These are phyloP conservation scores for Loris lydekkerianus DNA, from an alignment of 2,797 vertebrate species.

Conservation along the genomic window DNA sequence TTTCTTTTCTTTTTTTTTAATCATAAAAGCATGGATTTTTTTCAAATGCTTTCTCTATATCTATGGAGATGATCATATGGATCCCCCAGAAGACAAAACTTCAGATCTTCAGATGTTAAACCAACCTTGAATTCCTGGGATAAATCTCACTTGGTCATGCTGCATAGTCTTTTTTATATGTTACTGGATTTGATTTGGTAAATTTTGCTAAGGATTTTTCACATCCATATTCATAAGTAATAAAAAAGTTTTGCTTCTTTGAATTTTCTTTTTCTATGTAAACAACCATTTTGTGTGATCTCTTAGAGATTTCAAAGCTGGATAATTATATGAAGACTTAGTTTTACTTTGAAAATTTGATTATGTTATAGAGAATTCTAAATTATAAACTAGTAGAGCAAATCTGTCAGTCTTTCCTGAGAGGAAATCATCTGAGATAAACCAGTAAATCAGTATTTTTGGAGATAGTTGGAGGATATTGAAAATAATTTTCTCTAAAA, in stretches of 20 bases:
- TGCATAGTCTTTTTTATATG: slow-evolving; percentile 6
- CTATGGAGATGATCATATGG: background rate
- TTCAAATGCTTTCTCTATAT: background rate
- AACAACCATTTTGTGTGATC: background rate
- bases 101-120: background rate
- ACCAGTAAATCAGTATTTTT: slow-evolving; percentile 25
- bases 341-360: slow-evolving; percentile 42
- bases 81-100: background rate
- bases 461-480: background rate
- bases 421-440: slow-evolving; percentile 5
- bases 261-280: background rate
- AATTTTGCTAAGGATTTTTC: slow-evolving; percentile 52
- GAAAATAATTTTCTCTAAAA: slow-evolving; percentile 9
- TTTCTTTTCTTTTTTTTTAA: background rate
- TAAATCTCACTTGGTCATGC: background rate
- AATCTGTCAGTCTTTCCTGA: background rate
- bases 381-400: slow-evolving; percentile 11
- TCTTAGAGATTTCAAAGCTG: slow-evolving; percentile 1
- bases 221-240: background rate
- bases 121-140: background rate
- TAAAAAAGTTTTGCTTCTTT: slow-evolving; percentile 3
- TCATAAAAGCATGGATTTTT: background rate
- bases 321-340: background rate
- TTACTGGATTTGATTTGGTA: background rate
- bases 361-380: background rate